phyloP scores from a whole-genome alignment of 2,113 vertebrate species.

The Oreochromis aureus region DNA sequence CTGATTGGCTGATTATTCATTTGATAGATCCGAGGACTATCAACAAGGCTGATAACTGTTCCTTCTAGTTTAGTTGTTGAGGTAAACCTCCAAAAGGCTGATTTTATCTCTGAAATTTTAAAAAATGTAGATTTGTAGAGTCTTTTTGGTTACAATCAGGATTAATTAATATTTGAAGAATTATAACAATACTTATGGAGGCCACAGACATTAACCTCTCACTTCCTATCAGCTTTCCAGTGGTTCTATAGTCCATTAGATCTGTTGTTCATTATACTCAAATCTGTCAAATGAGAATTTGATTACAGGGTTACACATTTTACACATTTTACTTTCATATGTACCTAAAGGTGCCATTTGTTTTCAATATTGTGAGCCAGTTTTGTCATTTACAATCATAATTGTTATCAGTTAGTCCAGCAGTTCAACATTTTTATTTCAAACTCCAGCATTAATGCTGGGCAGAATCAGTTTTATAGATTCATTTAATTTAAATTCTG shows the following conservation, averaged over 20 bases:
- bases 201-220: neutral
- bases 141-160: neutral
- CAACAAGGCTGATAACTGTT: neutral
- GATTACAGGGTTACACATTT: neutral
- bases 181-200: neutral
- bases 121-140: neutral
- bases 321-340: neutral
- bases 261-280: neutral
- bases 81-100: neutral
- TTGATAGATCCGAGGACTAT: neutral
- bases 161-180: neutral
- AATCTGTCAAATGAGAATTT: neutral
- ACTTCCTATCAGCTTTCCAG: neutral
- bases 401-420: neutral
- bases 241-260: neutral
- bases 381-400: neutral
- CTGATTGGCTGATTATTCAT: neutral
- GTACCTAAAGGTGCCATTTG: neutral
- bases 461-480: neutral
- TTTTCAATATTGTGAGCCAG: neutral
- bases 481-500: neutral
- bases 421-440: neutral
- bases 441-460: neutral
- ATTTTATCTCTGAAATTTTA: neutral
- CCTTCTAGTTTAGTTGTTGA: neutral